Base-by-base conservation (phyloP, 1,140 invertebrate species). In the Ylistrum balloti region DNA sequence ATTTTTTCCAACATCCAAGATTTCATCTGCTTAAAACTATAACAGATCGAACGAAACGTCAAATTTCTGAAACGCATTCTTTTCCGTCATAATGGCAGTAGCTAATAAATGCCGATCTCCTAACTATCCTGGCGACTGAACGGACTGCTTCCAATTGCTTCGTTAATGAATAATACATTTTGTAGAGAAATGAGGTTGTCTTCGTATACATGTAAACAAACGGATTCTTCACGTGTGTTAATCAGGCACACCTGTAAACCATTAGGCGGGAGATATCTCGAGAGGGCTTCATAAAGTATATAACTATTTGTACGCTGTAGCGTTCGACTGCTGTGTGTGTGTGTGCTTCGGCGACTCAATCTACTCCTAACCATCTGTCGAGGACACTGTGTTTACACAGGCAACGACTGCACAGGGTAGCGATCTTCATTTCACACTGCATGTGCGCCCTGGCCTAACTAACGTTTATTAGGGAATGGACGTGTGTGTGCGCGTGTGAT, bases 91-190 rank as follows among this genome's bases (percentile, higher is more conserved):
- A 38, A 38, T 38, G 35, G 35, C 5, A 38, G 5, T 38, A 5
- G 35, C 5, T 38, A 13, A 38, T 38, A 13, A 38, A 7, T 13
- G 13, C 35, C 35, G 35, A 38, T 38, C 35, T 38, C 5, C 41
- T 45, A 45, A 13, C 20, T 45, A 1, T 45, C 7, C 9, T 45
- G 7, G 17, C 41, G 17, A 45, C 41, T 45, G 9, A 45, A 45
- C 22, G n/a, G n/a, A 0, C 22, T 74, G 56, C 11, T 74, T 74
- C 22, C 5, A 28, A 74, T 74, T 74, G 2, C n/a, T 28, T n/a
- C 11, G 56, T 74, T 74, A 74, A 74, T 74, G 56, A 74, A 74
- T 74, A 28, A 74, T 74, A 74, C 56, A 74, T n/a, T 74, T 7
- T n/a, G n/a, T 74, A 28, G 2, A n/a, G 22, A 74, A 17, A 74